Percentiles rank a stretch among this genome's conserved stretches.
These are phyloP conservation scores for Sebastes dallii DNA, from an alignment of 2,797 vertebrate species.

Conservation along the genomic window DNA sequence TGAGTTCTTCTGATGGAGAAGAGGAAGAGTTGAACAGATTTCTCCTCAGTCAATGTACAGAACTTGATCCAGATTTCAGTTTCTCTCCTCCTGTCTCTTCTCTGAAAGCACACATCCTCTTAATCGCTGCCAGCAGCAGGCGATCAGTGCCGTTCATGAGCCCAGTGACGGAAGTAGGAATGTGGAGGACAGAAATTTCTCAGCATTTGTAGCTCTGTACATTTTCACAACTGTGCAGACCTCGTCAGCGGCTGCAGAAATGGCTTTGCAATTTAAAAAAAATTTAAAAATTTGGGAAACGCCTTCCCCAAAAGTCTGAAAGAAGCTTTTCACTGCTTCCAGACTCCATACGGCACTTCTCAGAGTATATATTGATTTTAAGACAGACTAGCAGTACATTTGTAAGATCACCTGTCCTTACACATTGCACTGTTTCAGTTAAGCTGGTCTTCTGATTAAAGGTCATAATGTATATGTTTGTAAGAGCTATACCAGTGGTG, in stretches of 20 bases:
- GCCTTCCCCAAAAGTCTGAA: neutral
- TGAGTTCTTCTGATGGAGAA: neutral
- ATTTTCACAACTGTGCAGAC: neutral
- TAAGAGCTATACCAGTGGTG: neutral
- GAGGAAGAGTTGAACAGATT: neutral
- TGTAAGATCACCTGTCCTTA: neutral
- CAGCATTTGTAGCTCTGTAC: neutral
- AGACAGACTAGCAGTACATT: neutral
- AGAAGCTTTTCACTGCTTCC: neutral
- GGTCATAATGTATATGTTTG: neutral
- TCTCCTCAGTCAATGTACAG: neutral
- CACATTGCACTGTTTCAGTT: neutral
- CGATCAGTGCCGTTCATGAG: neutral
- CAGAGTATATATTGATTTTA: neutral
- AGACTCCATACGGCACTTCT: neutral
- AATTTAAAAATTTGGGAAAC: neutral
- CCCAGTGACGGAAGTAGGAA: neutral
- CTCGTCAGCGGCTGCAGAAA: neutral
- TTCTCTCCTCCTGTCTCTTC: neutral
- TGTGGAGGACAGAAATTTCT: neutral
- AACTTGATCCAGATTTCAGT: neutral
- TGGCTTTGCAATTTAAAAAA: neutral
- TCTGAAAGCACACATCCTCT: neutral
- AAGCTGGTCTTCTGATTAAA: neutral
- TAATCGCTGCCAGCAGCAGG: neutral